Percentiles rank a stretch among this genome's conserved stretches.
These are phyloP conservation scores for Meloidogyne chitwoodi DNA, from an alignment of 1,140 invertebrate genomes.

Conservation along the genomic window DNA sequence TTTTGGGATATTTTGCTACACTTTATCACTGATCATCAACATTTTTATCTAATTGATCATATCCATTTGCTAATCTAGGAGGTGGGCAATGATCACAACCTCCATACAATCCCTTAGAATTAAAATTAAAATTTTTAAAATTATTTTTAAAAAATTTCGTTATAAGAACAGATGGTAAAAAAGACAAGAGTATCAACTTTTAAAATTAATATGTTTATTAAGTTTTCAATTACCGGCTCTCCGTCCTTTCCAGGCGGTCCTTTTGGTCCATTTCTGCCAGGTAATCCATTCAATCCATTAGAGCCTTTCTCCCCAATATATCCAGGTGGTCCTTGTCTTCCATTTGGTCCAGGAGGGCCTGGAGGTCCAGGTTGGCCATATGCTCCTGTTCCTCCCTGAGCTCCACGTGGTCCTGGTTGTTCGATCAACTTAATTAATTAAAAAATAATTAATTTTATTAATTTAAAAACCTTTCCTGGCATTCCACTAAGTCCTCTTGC, in stretches of 20 bases:
- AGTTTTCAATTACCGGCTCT: background rate
- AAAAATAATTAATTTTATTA: background rate
- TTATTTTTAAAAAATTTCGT: no score
- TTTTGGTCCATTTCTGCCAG: slow-evolving; percentile 4
- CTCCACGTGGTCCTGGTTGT: background rate
- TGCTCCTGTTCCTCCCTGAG: background rate
- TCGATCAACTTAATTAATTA: background rate
- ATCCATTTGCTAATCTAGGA: background rate
- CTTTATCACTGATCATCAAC: background rate
- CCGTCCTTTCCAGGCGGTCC: slow-evolving; percentile 12
- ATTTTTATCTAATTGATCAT: background rate
- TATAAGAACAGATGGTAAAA: no score
- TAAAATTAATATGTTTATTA: background rate
- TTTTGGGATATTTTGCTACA: no score
- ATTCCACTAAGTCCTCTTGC: background rate
- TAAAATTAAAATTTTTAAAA: no score
- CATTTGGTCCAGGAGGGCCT: background rate
- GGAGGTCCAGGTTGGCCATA: slow-evolving; percentile 1
- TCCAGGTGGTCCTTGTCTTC: slow-evolving; percentile 5
- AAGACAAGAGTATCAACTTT: background rate
- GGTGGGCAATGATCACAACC: slow-evolving; percentile 10
- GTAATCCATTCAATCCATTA: background rate
- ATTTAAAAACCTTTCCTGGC: slow-evolving; percentile 4
- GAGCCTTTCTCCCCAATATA: background rate
- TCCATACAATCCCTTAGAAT: background rate